Evolutionary conservation across 2,888 invertebrate genomes (phyloP).

Genomic region (Pachymerium ferrugineum): DNA sequence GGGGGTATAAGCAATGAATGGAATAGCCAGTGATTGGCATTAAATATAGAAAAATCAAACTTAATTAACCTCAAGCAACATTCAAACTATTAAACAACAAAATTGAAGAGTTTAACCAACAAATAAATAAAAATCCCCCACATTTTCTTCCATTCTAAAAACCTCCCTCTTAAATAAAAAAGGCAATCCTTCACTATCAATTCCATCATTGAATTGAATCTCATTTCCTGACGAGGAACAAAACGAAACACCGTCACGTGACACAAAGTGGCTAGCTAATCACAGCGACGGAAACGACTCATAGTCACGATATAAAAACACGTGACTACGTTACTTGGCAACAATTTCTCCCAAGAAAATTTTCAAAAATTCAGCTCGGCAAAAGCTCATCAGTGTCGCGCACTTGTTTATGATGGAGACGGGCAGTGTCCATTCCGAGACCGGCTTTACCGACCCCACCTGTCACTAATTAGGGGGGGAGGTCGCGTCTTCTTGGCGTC

Average conservation of each 20-base stretch:
- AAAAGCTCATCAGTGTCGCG: neutral
- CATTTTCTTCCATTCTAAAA: too few relatives aligned
- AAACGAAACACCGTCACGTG: neutral
- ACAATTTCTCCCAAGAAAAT: neutral
- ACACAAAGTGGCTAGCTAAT: neutral
- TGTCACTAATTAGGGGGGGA: slow-evolving; percentile 13
- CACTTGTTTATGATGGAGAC: neutral
- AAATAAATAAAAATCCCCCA: too few relatives aligned
- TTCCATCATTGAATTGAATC: neutral
- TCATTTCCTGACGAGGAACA: slow-evolving; percentile 8
- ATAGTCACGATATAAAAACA: neutral
- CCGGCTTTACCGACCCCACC: slow-evolving; percentile 1
- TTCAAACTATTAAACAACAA: too few relatives aligned
- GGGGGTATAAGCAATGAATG: neutral
- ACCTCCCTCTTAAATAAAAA: too few relatives aligned
- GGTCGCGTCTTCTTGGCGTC: slow-evolving; percentile 13
- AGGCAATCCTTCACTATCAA: neutral
- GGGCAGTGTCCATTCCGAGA: neutral
- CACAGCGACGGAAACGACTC: neutral
- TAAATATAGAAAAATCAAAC: neutral
- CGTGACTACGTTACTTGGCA: neutral
- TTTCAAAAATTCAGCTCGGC: neutral
- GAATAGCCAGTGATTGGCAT: neutral
- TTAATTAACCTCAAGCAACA: neutral
- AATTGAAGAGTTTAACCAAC: too few relatives aligned